These are phyloP conservation scores for Ctena decussata DNA, from an alignment of 2,888 invertebrate species.

Conservation along the genomic window DNA sequence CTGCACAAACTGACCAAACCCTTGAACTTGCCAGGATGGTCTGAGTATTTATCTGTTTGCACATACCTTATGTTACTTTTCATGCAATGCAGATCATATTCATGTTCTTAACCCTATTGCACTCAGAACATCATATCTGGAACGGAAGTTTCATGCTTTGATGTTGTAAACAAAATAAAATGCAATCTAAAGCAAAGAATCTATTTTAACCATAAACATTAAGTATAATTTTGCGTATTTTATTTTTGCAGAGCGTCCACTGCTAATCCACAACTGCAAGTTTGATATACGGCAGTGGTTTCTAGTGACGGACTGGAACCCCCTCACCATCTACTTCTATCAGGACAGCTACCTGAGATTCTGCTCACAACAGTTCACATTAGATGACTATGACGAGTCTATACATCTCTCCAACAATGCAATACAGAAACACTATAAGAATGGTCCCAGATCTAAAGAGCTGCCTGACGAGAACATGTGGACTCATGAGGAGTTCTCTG, in stretches of 20 bases:
- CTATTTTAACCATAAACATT: too few species aligned
- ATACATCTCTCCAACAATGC: conserved; percentile 97
- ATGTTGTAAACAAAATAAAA: too few species aligned
- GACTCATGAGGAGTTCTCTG: conserved; percentile 92
- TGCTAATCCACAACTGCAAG: conserved; percentile 96
- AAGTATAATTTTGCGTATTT: not conserved
- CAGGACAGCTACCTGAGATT: conserved; percentile 96
- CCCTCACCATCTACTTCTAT: conserved; percentile 97
- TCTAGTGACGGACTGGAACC: conserved; percentile 95
- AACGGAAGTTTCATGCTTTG: too few species aligned
- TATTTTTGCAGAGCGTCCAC: conserved; percentile 94
- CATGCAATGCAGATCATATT: too few species aligned
- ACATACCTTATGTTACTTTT: too few species aligned
- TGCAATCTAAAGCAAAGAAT: too few species aligned
- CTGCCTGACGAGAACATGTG: conserved; percentile 95
- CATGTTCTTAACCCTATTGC: too few species aligned
- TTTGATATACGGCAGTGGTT: conserved; percentile 99
- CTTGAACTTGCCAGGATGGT: too few species aligned
- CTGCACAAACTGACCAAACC: too few species aligned
- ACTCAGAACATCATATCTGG: too few species aligned
- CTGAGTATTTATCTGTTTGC: too few species aligned
- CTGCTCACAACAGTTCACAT: conserved; percentile 92
- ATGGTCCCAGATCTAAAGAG: conserved; percentile 88
- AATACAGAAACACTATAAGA: conserved; percentile 94
- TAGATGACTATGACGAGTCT: conserved; percentile 94